Evolutionary conservation across 2,797 vertebrate species (phyloP).

Genomic region (Clarias pachynema): DNA sequence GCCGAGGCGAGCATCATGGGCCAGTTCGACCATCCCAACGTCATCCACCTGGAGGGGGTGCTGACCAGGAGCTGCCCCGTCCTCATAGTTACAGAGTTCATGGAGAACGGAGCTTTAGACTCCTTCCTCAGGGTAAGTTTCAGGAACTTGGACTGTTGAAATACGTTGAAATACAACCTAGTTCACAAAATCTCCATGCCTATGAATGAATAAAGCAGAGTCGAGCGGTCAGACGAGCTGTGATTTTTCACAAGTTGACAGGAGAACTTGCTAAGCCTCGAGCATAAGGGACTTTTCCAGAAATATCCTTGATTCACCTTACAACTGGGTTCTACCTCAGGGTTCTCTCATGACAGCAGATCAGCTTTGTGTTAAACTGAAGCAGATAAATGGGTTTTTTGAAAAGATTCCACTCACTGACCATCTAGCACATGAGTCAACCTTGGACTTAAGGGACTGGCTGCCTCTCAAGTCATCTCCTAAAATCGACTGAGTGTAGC

Average conservation of each 20-base stretch:
- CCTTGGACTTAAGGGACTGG: conserved; percentile 28
- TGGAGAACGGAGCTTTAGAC: conserved; percentile 97
- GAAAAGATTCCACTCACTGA: conserved; percentile 11
- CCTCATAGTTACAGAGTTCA: conserved; percentile 98
- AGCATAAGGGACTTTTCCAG: conserved; percentile 5
- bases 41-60: conserved; percentile 96
- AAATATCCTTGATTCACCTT: conserved; percentile 36
- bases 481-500: conserved; percentile 32
- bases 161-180: background rate
- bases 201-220: background rate
- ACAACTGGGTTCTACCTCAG: conserved; percentile 22
- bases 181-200: background rate
- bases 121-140: conserved; percentile 93
- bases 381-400: background rate
- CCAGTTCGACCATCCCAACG: conserved; percentile 98
- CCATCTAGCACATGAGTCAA: conserved; percentile 36
- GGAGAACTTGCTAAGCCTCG: conserved; percentile 15
- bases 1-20: conserved; percentile 98
- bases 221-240: background rate
- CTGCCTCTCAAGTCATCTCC: conserved; percentile 31
- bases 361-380: background rate
- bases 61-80: conserved; percentile 96
- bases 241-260: conserved; percentile 19
- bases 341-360: conserved; percentile 16
- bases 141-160: background rate